Conservation (phyloP, 2,888 invertebrate genomes). For the Nomada fabriciana region DNA sequence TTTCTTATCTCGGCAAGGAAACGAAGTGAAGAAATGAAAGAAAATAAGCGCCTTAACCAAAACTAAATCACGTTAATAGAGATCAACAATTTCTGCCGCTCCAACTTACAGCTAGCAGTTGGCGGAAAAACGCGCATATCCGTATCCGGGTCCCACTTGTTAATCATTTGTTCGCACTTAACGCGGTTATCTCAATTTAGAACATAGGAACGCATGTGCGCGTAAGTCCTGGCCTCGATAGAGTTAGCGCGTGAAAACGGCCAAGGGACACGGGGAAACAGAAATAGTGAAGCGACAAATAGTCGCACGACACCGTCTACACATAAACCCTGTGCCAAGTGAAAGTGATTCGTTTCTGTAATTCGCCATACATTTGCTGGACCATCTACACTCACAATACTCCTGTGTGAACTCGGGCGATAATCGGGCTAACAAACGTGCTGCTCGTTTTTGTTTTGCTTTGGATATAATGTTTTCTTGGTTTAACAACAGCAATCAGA, state of each 20-base stretch:
- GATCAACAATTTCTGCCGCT: background rate
- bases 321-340: constrained; percentile 59
- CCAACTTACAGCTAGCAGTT: background rate
- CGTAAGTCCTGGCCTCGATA: constrained; percentile 52
- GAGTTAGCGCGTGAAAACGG: constrained; percentile 43
- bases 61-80: no score
- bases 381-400: no score
- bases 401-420: background rate
- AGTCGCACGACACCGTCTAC: constrained; percentile 42
- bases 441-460: no score
- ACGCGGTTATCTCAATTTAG: constrained; percentile 70
- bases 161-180: constrained; percentile 19
- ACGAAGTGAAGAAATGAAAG: no score
- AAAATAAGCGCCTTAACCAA: no score
- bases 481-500: no score
- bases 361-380: constrained; percentile 36
- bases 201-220: constrained; percentile 52
- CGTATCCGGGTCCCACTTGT: background rate
- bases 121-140: background rate
- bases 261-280: constrained; percentile 40
- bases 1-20: no score
- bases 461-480: no score
- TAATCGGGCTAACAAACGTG: background rate
- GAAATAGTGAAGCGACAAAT: constrained; percentile 63
- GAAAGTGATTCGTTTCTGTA: constrained; percentile 68